Evolutionary conservation across 23 tunicate genomes (phyloP).

Genomic region (Oikopleura vanhoeffeni): DNA sequence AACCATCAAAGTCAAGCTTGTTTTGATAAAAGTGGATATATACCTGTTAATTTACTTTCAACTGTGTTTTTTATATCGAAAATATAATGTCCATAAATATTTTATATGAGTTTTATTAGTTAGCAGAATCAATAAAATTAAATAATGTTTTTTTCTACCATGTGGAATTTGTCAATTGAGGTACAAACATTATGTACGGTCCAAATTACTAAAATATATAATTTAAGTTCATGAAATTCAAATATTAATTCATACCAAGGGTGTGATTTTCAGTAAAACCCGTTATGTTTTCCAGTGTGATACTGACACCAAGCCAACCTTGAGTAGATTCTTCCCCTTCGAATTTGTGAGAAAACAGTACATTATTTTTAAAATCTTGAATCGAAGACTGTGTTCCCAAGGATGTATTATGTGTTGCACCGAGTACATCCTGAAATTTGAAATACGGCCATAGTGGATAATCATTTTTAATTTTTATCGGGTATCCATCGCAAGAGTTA

Average conservation of each 20-base stretch:
- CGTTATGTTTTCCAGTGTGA: not conserved
- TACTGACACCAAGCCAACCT: not conserved
- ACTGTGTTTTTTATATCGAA: not conserved
- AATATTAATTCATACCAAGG: not conserved
- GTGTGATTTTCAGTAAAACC: not conserved
- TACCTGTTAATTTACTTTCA: not conserved
- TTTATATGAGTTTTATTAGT: too few species aligned
- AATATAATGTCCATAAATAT: too few species aligned
- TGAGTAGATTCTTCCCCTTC: constrained; percentile 11
- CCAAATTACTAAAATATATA: not conserved
- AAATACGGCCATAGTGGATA: not conserved
- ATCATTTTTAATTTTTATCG: not conserved
- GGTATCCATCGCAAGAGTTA: not conserved
- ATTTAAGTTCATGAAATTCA: not conserved
- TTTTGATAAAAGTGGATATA: not conserved
- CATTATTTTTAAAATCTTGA: not conserved
- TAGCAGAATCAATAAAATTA: too few species aligned
- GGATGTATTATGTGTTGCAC: not conserved
- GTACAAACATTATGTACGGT: not conserved
- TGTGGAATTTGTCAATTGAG: not conserved
- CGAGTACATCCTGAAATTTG: not conserved
- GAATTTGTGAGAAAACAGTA: not conserved
- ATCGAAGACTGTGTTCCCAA: not conserved
- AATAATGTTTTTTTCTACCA: not conserved
- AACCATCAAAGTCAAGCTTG: not conserved